Evolutionary conservation across 2,888 invertebrate genomes (phyloP).

Genomic region (Lepidonotus clava): DNA sequence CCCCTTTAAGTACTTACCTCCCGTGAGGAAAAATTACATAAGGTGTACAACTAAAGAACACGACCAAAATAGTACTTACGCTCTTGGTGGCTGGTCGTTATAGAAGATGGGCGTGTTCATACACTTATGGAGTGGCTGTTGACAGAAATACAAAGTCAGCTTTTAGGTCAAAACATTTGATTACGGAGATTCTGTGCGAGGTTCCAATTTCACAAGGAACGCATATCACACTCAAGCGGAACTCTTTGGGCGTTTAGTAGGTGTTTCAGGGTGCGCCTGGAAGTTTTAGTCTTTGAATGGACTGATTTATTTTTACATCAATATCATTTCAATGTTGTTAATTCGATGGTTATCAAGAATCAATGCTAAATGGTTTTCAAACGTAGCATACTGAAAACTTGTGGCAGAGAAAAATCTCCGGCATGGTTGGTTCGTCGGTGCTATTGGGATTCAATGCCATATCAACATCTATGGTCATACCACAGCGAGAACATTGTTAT

Average conservation of each 20-base stretch:
- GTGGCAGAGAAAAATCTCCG: no score
- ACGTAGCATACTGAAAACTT: no score
- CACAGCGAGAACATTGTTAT: neutral
- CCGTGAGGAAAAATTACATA: neutral
- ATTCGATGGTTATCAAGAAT: neutral
- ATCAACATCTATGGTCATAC: no score
- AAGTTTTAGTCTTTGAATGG: neutral
- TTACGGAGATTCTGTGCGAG: neutral
- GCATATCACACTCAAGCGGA: neutral
- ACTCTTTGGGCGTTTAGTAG: neutral
- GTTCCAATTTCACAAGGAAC: neutral
- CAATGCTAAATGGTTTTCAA: no score
- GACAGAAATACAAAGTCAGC: constrained; percentile 59
- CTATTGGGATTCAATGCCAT: no score
- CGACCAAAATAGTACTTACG: constrained; percentile 81
- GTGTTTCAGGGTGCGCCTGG: neutral
- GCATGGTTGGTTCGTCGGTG: no score
- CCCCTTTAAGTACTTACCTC: no score
- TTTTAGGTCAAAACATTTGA: neutral
- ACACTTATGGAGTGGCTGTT: constrained; percentile 86
- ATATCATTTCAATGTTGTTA: neutral
- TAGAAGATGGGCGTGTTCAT: constrained; percentile 86
- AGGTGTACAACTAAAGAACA: neutral
- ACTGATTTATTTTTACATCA: neutral
- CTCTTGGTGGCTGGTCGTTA: constrained; percentile 85